Percentiles rank a stretch among this genome's conserved stretches.
Evolutionary conservation across 2,888 invertebrate species (phyloP).

Genomic region (Ceraclea dissimilis): DNA sequence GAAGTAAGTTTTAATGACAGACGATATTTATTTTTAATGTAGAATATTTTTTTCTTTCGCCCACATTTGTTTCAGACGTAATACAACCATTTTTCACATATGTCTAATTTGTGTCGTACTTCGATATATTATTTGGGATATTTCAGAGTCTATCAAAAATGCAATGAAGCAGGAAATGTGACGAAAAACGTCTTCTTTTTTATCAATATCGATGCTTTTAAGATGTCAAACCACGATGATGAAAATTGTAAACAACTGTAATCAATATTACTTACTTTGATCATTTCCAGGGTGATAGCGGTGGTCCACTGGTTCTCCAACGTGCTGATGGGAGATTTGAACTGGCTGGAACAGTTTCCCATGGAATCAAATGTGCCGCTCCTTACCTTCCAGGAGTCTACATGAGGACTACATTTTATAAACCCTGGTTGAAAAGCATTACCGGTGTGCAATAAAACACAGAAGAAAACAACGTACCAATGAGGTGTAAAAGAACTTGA

Average conservation of each 20-base stretch:
- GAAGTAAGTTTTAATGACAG: slow-evolving; percentile 59
- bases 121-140: no score
- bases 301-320: slow-evolving; percentile 80
- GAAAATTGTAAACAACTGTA: no score
- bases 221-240: no score
- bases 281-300: slow-evolving; percentile 80
- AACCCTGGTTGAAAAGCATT: slow-evolving; percentile 82
- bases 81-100: no score
- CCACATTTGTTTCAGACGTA: no score
- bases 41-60: not conserved
- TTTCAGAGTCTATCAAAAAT: no score
- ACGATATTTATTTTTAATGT: not conserved
- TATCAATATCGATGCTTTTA: no score
- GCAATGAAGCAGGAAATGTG: no score
- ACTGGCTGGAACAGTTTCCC: slow-evolving; percentile 85
- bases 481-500: not conserved
- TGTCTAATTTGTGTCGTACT: no score
- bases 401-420: slow-evolving; percentile 87
- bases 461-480: no score
- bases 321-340: slow-evolving; percentile 80
- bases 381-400: slow-evolving; percentile 89
- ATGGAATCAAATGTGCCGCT: slow-evolving; percentile 91
- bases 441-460: slow-evolving; percentile 62
- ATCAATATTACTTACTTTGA: no score
- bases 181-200: no score